These are phyloP conservation scores for Sycobia sp. DNA, from an alignment of 1,140 invertebrate species.

Conservation along the genomic window DNA sequence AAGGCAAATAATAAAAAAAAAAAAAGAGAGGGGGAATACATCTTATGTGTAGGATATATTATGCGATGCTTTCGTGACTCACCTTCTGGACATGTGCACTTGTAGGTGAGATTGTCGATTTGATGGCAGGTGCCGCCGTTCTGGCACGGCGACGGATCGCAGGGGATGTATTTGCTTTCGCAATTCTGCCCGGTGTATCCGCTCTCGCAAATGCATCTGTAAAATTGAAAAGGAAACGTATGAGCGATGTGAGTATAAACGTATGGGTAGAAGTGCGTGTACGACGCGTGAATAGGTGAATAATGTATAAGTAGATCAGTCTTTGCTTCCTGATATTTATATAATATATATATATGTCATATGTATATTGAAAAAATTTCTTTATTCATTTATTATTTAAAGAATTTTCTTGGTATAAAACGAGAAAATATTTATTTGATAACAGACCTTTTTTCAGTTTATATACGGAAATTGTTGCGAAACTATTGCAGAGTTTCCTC, in stretches of 20 bases:
- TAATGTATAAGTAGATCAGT: background rate
- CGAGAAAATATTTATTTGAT: too few relatives aligned
- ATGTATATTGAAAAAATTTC: too few relatives aligned
- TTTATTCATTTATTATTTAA: too few relatives aligned
- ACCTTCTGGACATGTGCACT: slow-evolving; percentile 87
- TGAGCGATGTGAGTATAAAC: background rate
- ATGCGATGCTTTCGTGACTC: slow-evolving; percentile 58
- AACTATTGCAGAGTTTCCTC: too few relatives aligned
- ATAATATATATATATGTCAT: too few relatives aligned
- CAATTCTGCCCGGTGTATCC: slow-evolving; percentile 91
- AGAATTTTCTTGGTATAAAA: too few relatives aligned
- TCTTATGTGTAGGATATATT: too few relatives aligned
- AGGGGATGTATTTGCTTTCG: slow-evolving; percentile 87
- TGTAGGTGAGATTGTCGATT: slow-evolving; percentile 77
- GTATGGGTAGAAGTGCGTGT: background rate
- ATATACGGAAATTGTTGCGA: too few relatives aligned
- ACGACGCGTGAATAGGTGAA: background rate
- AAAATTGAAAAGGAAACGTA: slow-evolving; percentile 50
- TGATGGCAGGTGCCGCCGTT: slow-evolving; percentile 85
- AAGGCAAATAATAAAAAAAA: too few relatives aligned
- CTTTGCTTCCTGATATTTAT: too few relatives aligned
- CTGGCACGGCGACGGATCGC: slow-evolving; percentile 85
- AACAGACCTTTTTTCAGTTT: too few relatives aligned
- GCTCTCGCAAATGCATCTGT: slow-evolving; percentile 83
- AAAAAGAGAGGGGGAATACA: too few relatives aligned